These are phyloP conservation scores for Tiliacea citrago DNA, from an alignment of 2,888 invertebrate species.

Conservation along the genomic window DNA sequence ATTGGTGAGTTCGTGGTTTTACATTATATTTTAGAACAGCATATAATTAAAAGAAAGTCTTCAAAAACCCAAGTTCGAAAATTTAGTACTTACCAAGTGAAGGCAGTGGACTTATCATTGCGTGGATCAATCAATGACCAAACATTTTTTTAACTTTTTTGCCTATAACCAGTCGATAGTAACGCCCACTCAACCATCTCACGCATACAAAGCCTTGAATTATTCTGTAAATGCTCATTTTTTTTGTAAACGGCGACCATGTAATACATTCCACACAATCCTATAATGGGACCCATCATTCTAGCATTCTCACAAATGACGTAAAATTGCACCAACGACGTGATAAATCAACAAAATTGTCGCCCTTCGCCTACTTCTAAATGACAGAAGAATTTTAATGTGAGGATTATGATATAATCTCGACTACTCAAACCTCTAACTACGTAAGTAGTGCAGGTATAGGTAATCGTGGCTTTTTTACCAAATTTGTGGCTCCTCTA, in stretches of 20 bases:
- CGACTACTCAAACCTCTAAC: slow-evolving; percentile 15
- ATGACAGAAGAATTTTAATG: slow-evolving; percentile 43
- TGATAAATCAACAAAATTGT: slow-evolving; percentile 64
- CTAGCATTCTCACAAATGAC: slow-evolving; percentile 63
- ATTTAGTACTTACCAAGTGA: background rate
- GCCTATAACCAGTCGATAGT: slow-evolving; percentile 25
- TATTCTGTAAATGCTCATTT: slow-evolving; percentile 52
- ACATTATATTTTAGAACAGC: background rate
- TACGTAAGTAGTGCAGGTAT: slow-evolving; percentile 19
- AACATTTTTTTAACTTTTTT: slow-evolving; percentile 26
- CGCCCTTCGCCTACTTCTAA: slow-evolving; percentile 73
- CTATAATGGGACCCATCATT: slow-evolving; percentile 60
- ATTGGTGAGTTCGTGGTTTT: background rate
- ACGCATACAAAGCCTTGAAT: slow-evolving; percentile 41
- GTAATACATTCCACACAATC: slow-evolving; percentile 71
- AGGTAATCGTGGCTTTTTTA: slow-evolving; percentile 13
- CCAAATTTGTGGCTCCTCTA: background rate
- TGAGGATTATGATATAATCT: slow-evolving; percentile 44
- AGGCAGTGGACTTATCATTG: background rate
- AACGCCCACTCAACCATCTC: slow-evolving; percentile 39
- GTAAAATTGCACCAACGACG: slow-evolving; percentile 57
- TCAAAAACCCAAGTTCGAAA: background rate
- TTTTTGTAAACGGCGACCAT: slow-evolving; percentile 66
- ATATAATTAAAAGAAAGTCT: background rate
- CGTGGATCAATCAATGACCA: background rate